These are phyloP conservation scores for Pecten maximus DNA, from an alignment of 2,888 invertebrate species.

Conservation along the genomic window DNA sequence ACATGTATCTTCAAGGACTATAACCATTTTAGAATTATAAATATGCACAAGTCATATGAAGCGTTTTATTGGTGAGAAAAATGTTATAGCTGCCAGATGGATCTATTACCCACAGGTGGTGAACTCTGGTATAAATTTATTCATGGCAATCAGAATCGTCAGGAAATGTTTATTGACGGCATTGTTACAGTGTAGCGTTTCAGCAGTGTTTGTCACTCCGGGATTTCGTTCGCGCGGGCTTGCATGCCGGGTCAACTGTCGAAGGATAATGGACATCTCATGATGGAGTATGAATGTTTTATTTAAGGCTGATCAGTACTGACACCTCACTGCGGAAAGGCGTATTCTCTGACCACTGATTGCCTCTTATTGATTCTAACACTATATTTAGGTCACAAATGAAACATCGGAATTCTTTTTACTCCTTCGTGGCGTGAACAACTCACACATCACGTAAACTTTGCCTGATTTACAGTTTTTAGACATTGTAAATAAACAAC, in stretches of 20 bases:
- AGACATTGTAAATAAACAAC: background rate
- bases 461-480: background rate
- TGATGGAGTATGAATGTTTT: constrained; percentile 30
- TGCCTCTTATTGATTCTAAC: background rate
- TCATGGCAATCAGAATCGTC: background rate
- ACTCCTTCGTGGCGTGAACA: constrained; percentile 14
- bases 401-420: constrained; percentile 18
- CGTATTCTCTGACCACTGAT: constrained; percentile 17
- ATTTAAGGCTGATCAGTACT: background rate
- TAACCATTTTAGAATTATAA: background rate
- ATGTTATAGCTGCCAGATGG: background rate
- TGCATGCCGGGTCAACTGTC: constrained; percentile 23
- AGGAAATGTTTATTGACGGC: constrained; percentile 25
- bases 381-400: constrained; percentile 30
- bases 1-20: background rate
- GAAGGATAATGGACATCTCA: constrained; percentile 25
- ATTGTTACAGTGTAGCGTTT: background rate
- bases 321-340: background rate
- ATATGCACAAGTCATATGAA: background rate
- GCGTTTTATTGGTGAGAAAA: background rate
- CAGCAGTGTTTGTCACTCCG: background rate
- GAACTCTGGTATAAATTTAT: background rate
- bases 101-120: background rate
- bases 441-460: background rate
- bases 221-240: background rate